phyloP scores from a whole-genome alignment of 2,888 invertebrate genomes.

The Drosophila greeni region DNA sequence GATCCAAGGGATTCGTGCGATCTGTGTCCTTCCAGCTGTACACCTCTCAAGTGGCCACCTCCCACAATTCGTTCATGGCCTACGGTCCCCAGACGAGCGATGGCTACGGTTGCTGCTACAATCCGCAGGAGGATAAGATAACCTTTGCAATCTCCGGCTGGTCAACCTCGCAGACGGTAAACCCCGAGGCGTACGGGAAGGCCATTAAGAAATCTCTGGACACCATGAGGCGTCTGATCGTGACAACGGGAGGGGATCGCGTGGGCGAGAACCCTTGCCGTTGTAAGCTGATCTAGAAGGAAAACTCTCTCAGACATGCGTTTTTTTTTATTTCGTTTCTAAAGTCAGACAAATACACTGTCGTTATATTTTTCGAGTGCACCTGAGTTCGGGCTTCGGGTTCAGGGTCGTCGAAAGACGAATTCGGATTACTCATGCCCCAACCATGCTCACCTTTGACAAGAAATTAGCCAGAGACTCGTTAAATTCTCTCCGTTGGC shows the following conservation, averaged over 20 bases:
- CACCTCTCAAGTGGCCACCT: conserved; percentile 92
- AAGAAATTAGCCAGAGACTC: conserved; percentile 41
- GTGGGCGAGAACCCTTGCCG: conserved; percentile 7
- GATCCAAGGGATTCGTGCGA: conserved; percentile 84
- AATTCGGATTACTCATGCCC: conserved; percentile 57
- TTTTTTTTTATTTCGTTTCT: background rate
- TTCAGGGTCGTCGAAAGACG: conserved; percentile 16
- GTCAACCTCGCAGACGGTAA: conserved; percentile 80
- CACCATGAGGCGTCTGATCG: conserved; percentile 9
- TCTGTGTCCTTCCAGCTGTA: conserved; percentile 90
- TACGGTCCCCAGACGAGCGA: conserved; percentile 91
- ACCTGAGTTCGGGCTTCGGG: too few relatives aligned
- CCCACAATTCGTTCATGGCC: conserved; percentile 90
- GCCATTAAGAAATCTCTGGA: conserved; percentile 29
- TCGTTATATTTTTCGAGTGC: too few relatives aligned
- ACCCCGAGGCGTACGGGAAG: conserved; percentile 74
- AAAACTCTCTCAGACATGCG: too few relatives aligned
- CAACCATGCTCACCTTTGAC: conserved; percentile 62
- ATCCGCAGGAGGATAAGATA: conserved; percentile 87
- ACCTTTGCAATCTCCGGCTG: conserved; percentile 87
- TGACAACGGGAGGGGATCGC: conserved; percentile 16
- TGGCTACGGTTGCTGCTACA: conserved; percentile 97
- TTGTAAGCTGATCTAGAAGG: conserved; percentile 14
- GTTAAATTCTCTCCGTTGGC: conserved; percentile 16
- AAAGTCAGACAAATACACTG: too few relatives aligned